A percentile compares a stretch with the other conserved stretches of the same genome.
These are phyloP conservation scores for Rattus norvegicus DNA, from an alignment of 2,113 vertebrate species.

Conservation along the genomic window DNA sequence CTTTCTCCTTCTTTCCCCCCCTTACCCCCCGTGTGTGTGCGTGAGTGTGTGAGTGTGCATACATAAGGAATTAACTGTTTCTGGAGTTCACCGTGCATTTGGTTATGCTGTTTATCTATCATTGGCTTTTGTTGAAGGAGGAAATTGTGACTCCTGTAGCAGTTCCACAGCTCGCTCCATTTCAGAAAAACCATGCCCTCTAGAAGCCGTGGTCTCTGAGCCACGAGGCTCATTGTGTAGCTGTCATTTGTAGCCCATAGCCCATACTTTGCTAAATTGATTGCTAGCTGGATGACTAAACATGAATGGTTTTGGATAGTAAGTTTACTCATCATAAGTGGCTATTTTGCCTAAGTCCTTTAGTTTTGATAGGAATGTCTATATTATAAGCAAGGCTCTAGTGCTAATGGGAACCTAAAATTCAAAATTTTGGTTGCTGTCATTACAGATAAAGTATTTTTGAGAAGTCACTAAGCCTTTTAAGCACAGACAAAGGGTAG, in stretches of 20 bases:
- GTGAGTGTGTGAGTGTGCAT: no score
- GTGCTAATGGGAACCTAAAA: conserved; percentile 30
- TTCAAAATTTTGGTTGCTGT: not conserved
- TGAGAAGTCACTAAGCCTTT: conserved; percentile 50
- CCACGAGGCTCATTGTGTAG: not conserved
- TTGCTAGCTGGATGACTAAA: conserved; percentile 13
- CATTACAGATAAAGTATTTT: conserved; percentile 47
- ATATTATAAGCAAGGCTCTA: conserved; percentile 3
- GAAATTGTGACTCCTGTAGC: not conserved
- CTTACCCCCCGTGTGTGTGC: no score
- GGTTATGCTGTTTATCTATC: not conserved
- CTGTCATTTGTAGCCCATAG: not conserved
- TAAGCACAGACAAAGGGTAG: not conserved
- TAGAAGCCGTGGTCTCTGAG: conserved; percentile 31
- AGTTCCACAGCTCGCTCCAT: not conserved
- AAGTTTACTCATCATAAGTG: not conserved
- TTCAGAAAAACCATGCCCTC: conserved; percentile 19
- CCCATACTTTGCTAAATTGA: conserved; percentile 13
- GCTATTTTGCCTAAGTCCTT: conserved; percentile 21
- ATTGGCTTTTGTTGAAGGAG: not conserved
- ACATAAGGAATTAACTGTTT: not conserved
- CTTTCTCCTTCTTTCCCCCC: not conserved
- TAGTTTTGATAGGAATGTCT: conserved; percentile 36
- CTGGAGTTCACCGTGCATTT: not conserved
- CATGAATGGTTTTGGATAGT: not conserved